Percentiles rank a stretch among this genome's conserved stretches.
These are phyloP conservation scores for Cladorhizidae sp. DNA, from an alignment of 37 sponge, comb jelly and placozoan genomes.

Conservation along the genomic window DNA sequence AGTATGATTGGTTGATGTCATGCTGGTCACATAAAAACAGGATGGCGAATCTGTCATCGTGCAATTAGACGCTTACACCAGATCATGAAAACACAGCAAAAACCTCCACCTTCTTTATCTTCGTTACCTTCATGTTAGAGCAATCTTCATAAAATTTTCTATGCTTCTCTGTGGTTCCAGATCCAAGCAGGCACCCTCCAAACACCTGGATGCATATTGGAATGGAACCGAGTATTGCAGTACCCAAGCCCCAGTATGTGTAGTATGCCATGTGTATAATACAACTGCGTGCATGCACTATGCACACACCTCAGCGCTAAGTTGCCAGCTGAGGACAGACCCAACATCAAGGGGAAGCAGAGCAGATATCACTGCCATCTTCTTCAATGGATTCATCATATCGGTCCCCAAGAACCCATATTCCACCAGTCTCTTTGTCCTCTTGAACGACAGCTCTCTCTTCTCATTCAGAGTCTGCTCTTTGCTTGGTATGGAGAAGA, in stretches of 20 bases:
- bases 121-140: slow-evolving; percentile 18
- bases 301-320: slow-evolving; percentile 40
- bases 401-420: slow-evolving; percentile 61
- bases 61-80: too few species aligned
- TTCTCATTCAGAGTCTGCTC: slow-evolving; percentile 55
- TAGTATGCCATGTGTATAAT: too few species aligned
- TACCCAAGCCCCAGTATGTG: too few species aligned
- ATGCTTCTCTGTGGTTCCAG: slow-evolving; percentile 15
- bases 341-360: slow-evolving; percentile 34
- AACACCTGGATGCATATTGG: slow-evolving; percentile 58
- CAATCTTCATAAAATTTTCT: slow-evolving; percentile 15
- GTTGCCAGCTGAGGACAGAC: background rate
- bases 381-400: slow-evolving; percentile 33
- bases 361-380: slow-evolving; percentile 14
- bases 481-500: slow-evolving; percentile 38
- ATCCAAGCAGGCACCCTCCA: slow-evolving; percentile 6
- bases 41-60: too few species aligned
- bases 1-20: too few species aligned
- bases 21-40: too few species aligned
- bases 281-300: too few species aligned
- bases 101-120: too few species aligned
- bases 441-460: slow-evolving; percentile 52
- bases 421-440: slow-evolving; percentile 63
- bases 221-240: too few species aligned
- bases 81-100: too few species aligned